Base-by-base conservation (phyloP, 2,797 vertebrate species). In the Phrynocephalus forsythii region DNA sequence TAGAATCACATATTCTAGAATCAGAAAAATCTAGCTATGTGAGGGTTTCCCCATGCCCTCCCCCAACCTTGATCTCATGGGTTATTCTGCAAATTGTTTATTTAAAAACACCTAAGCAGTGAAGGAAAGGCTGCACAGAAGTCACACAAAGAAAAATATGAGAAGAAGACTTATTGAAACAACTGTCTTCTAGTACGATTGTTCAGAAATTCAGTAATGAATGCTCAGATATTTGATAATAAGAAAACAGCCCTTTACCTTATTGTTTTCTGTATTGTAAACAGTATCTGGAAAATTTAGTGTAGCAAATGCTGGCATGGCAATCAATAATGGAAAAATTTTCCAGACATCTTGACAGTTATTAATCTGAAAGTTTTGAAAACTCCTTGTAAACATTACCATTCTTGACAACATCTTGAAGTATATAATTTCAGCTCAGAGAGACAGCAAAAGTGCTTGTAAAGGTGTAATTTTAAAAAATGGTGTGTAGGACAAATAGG, bases 261-360 rank as follows among this genome's bases (percentile, higher is more conserved):
- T 71, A 48, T 38, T 73, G 52, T 38, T 80, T n/a, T 60, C 33
- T 81, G 2, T 44, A 26, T 63, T 63, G 52, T 26, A 60, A 72
- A 60, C 28, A 63, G 56, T 80, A 30, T 50, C 52, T 86, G 63
- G 28, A 48, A 77, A 80, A 79, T 28, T 28, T 20, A 30, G 56
- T 60, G 10, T 22, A 52, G 44, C 60, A 68, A 69, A 56, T 56
- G 48, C 48, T 79, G 44, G 71, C 44, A 20, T 28, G 76, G 48
- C 30, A 6, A 72, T 86, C 84, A 86, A 85, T 66, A 85, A 48
- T 72, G 38, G 15, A 48, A 73, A 63, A 80, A 11, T 78, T 73
- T 86, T 72, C 13, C 11, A 66, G 28, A 33, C 73, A 66, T 72
- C n/a, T 84, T 73, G 76, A 50, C 38, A 50, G 52, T 15, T 72